These are phyloP conservation scores for Solea solea DNA, from an alignment of 2,113 vertebrate species.

Conservation along the genomic window DNA sequence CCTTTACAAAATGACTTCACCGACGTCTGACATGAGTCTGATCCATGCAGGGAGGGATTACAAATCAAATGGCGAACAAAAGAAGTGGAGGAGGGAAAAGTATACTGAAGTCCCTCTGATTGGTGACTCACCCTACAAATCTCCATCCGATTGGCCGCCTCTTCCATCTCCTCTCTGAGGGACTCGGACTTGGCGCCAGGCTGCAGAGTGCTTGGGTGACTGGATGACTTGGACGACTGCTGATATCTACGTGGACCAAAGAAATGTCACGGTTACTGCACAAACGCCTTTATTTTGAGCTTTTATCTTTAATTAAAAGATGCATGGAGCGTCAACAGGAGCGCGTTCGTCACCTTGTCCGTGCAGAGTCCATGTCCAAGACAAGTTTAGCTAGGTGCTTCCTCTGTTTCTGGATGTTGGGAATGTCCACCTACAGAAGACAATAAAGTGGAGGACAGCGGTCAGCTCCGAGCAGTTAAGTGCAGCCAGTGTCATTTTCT, in stretches of 20 bases:
- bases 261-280: not conserved
- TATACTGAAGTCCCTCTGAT: not conserved
- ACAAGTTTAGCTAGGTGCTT: slow-evolving; percentile 98
- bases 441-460: slow-evolving; percentile 39
- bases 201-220: slow-evolving; percentile 91
- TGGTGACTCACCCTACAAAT: slow-evolving; percentile 91
- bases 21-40: not conserved
- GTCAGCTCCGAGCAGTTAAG: not conserved
- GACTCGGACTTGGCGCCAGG: slow-evolving; percentile 93
- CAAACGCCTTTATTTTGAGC: not conserved
- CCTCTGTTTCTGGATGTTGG: slow-evolving; percentile 98
- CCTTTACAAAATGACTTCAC: slow-evolving; percentile 15
- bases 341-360: slow-evolving; percentile 84
- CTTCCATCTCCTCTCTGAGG: slow-evolving; percentile 99
- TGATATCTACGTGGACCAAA: slow-evolving; percentile 86
- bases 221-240: slow-evolving; percentile 95
- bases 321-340: not conserved
- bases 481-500: not conserved
- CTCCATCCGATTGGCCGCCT: slow-evolving; percentile 98
- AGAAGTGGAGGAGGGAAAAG: not conserved
- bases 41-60: slow-evolving; percentile 12
- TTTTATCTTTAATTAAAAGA: not conserved
- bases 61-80: slow-evolving; percentile 29
- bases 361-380: slow-evolving; percentile 98
- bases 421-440: slow-evolving; percentile 90